Evolutionary conservation across 1,140 invertebrate genomes (phyloP).

Genomic region (Aleiodes sp.): DNA sequence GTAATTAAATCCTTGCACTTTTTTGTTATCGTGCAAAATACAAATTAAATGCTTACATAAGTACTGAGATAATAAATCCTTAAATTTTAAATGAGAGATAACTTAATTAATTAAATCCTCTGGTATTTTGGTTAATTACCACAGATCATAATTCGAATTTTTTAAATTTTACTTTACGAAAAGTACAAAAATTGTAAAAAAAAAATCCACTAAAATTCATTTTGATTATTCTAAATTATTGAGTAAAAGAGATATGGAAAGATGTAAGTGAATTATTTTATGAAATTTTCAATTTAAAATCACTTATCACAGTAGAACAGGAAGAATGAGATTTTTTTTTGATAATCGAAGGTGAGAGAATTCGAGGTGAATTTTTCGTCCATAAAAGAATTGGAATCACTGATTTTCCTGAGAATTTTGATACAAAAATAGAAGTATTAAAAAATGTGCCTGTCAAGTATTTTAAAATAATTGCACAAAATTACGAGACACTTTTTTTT

Average conservation of each 20-base stretch:
- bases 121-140: background rate
- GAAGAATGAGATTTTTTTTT: background rate
- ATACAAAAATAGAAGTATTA: background rate
- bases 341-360: background rate
- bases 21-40: background rate
- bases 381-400: background rate
- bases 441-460: background rate
- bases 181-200: constrained; percentile 13
- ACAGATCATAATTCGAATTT: background rate
- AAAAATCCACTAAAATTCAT: background rate
- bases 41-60: background rate
- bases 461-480: constrained; percentile 15
- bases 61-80: constrained; percentile 11
- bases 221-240: background rate
- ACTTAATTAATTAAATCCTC: background rate
- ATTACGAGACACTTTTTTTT: background rate
- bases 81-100: background rate
- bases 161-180: constrained; percentile 4
- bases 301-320: constrained; percentile 13
- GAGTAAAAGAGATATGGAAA: background rate
- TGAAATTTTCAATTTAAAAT: background rate
- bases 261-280: background rate
- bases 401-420: background rate
- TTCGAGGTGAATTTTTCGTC: background rate
- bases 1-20: background rate